Conservation (phyloP, 2,797 vertebrate species). For the Pagetopsis macropterus region DNA sequence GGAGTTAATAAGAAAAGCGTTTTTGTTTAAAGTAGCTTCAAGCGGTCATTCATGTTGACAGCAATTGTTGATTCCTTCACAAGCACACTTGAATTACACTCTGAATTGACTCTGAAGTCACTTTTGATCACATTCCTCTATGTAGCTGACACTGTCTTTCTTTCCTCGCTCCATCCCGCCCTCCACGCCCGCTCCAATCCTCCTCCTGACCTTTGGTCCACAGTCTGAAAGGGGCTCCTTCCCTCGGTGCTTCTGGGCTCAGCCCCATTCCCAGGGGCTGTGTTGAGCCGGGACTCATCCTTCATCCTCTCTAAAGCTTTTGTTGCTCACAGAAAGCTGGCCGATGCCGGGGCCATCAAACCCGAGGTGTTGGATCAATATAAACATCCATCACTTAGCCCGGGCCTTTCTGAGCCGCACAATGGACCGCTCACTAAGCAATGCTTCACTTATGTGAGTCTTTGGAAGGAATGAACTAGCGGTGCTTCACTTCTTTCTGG, state of each 20-base stretch:
- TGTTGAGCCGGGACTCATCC: constrained; percentile 73
- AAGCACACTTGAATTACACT: constrained; percentile 39
- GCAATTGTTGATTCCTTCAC: constrained; percentile 41
- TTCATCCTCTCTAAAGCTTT: constrained; percentile 80
- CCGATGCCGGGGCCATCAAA: constrained; percentile 79
- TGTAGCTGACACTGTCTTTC: constrained; percentile 61
- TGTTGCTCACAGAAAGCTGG: constrained; percentile 80
- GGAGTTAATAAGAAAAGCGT: neutral
- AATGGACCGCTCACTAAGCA: constrained; percentile 82
- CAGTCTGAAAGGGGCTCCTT: constrained; percentile 68
- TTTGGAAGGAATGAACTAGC: constrained; percentile 80
- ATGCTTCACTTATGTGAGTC: constrained; percentile 81
- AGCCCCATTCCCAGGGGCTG: constrained; percentile 73
- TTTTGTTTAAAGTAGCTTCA: constrained; percentile 27
- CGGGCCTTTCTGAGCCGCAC: constrained; percentile 74
- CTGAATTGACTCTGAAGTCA: constrained; percentile 65
- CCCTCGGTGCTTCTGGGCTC: constrained; percentile 50
- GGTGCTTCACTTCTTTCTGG: constrained; percentile 69
- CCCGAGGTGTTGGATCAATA: constrained; percentile 85
- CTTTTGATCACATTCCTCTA: constrained; percentile 72
- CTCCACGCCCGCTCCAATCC: constrained; percentile 41
- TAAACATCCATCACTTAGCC: constrained; percentile 83
- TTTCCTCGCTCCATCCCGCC: constrained; percentile 47
- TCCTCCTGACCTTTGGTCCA: constrained; percentile 68
- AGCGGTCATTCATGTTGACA: constrained; percentile 34